phyloP scores from a whole-genome alignment of 2,113 vertebrate species.

The Alosa alosa region DNA sequence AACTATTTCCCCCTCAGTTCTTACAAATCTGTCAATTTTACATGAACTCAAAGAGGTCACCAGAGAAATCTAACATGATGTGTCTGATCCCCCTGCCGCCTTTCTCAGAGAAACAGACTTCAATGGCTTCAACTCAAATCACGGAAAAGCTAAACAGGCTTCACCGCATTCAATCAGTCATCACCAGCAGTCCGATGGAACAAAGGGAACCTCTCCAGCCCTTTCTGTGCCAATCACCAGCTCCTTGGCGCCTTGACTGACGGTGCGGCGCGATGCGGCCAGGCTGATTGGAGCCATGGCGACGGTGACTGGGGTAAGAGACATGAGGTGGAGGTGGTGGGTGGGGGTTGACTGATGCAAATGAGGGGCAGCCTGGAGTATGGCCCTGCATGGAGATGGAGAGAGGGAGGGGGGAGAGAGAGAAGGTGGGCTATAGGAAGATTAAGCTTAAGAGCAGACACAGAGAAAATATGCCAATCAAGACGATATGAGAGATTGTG shows the following conservation, averaged over 20 bases:
- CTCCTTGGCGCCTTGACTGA: not conserved
- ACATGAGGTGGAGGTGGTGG: not conserved
- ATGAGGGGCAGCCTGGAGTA: conserved; percentile 1
- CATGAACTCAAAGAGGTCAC: conserved; percentile 8
- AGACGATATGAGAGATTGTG: not conserved
- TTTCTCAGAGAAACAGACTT: not conserved
- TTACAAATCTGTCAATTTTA: not conserved
- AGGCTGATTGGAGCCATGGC: not conserved
- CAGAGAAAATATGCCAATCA: not conserved
- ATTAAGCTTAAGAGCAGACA: not conserved
- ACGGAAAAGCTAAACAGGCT: conserved; percentile 1
- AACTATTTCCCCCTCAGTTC: not conserved
- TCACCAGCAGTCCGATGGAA: not conserved
- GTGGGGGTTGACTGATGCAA: not conserved
- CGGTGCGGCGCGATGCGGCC: not conserved
- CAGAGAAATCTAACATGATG: not conserved
- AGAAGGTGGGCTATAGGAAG: not conserved
- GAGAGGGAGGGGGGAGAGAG: not conserved
- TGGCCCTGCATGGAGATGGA: not conserved
- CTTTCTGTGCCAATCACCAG: not conserved
- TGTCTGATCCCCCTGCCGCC: not conserved
- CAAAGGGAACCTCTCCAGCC: not conserved
- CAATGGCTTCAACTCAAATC: not conserved
- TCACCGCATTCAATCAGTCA: not conserved
- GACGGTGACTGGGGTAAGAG: not conserved